Conservation (phyloP, 2,797 vertebrate genomes). For the Xiphorhynchus erythropygius region DNA sequence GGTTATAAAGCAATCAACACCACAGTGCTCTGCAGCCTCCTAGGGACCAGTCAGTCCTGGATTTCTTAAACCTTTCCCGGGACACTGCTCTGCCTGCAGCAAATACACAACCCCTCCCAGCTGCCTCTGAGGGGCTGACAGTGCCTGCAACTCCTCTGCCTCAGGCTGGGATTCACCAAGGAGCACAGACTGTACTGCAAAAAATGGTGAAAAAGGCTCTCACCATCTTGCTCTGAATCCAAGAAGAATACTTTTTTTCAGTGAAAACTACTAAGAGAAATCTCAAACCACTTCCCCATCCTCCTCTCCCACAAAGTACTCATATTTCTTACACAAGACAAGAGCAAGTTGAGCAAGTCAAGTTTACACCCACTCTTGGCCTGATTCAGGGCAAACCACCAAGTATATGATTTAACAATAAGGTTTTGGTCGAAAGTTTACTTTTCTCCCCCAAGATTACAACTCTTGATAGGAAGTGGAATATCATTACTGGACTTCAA, state of each 20-base stretch:
- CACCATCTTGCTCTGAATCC: neutral
- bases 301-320: neutral
- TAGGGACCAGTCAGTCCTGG: neutral
- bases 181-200: neutral
- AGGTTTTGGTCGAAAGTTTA: neutral
- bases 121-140: neutral
- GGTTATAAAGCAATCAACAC: neutral
- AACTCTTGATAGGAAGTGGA: neutral
- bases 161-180: neutral
- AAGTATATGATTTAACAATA: neutral
- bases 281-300: neutral
- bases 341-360: neutral
- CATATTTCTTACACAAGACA: neutral
- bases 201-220: neutral
- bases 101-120: rapidly evolving
- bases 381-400: neutral
- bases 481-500: neutral
- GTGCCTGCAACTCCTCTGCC: neutral
- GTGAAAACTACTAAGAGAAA: neutral
- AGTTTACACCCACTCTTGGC: neutral
- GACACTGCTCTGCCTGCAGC: neutral
- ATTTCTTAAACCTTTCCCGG: neutral
- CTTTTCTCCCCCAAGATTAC: neutral
- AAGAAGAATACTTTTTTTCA: neutral
- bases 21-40: neutral